Evolutionary conservation across 1,140 invertebrate genomes (phyloP).

Genomic region (Listronotus oregonensis): DNA sequence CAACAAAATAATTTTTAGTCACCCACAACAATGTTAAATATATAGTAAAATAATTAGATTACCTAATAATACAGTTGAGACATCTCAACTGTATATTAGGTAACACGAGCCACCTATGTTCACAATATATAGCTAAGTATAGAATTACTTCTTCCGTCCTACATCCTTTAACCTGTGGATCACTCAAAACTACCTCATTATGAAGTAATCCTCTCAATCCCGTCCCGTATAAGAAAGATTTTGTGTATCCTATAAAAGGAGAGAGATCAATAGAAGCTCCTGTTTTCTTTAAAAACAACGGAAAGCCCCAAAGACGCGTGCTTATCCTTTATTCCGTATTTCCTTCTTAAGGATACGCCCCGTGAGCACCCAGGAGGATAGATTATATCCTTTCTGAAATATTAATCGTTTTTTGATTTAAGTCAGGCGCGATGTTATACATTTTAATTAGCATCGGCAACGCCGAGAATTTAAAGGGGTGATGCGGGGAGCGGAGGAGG

Average conservation of each 20-base stretch:
- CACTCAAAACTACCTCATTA: too few relatives aligned
- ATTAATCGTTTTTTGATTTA: constrained; percentile 53
- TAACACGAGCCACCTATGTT: too few relatives aligned
- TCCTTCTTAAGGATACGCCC: constrained; percentile 15
- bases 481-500: background rate
- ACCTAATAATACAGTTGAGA: too few relatives aligned
- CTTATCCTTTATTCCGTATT: constrained; percentile 23
- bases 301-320: constrained; percentile 24
- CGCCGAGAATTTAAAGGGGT: constrained; percentile 11
- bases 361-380: constrained; percentile 29
- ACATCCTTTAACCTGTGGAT: too few relatives aligned
- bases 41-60: too few relatives aligned
- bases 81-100: too few relatives aligned
- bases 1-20: too few relatives aligned
- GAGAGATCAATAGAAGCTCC: constrained; percentile 18
- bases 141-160: too few relatives aligned
- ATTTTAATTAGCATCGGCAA: constrained; percentile 44
- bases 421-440: constrained; percentile 46
- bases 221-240: too few relatives aligned
- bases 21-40: too few relatives aligned
- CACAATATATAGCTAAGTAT: too few relatives aligned
- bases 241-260: constrained; percentile 2
- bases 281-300: constrained; percentile 30
- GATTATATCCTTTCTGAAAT: constrained; percentile 51
- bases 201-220: too few relatives aligned